Conservation (phyloP, 2,113 vertebrate genomes). For the Ochotona curzoniae region DNA sequence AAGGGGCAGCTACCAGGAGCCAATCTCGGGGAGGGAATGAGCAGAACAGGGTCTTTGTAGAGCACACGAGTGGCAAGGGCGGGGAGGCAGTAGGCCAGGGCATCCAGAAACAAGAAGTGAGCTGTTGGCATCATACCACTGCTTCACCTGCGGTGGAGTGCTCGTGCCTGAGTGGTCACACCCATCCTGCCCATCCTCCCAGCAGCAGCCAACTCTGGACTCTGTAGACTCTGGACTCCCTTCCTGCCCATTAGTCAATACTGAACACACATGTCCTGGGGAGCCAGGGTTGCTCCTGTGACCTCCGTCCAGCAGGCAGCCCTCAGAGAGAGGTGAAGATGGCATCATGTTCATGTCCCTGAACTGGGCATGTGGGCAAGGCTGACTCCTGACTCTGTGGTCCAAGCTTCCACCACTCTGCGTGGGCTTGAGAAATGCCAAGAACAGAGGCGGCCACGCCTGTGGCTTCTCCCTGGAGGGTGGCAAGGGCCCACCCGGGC, state of each 20-base stretch:
- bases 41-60: not conserved
- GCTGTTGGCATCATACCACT: no score
- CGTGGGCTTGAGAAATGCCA: not conserved
- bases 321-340: no score
- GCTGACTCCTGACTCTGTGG: no score
- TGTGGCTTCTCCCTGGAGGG: not conserved
- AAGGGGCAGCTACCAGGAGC: no score
- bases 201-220: no score
- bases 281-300: not conserved
- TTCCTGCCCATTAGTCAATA: not conserved
- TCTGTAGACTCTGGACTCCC: not conserved
- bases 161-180: no score
- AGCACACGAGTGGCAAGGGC: rapidly evolving
- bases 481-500: rapidly evolving
- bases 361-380: no score
- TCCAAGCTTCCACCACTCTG: not conserved
- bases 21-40: not conserved
- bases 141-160: no score
- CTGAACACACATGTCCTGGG: not conserved
- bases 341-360: no score
- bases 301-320: not conserved
- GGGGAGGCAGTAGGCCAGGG: not conserved
- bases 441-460: not conserved
- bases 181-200: no score
- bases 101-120: no score